These are phyloP conservation scores for Erebia epiphron DNA, from an alignment of 2,888 invertebrate species.

Conservation along the genomic window DNA sequence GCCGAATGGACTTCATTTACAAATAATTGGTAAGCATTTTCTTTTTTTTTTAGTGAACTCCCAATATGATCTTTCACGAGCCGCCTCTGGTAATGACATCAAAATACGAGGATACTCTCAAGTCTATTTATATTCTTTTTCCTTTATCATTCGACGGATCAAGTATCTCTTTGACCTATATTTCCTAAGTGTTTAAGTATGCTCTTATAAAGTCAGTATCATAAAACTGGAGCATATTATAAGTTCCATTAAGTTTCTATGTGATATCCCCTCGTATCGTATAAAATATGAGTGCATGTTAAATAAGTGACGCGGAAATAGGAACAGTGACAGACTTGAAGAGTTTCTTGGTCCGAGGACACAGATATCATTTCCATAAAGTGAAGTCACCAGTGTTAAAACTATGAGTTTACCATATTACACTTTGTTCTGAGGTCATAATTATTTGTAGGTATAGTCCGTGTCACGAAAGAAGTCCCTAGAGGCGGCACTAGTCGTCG, in stretches of 20 bases:
- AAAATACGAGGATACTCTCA: conserved; percentile 2
- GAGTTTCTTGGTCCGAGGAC: too few species aligned
- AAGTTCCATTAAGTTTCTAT: neutral
- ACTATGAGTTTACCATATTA: too few species aligned
- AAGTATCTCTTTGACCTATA: neutral
- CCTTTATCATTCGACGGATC: conserved; percentile 1
- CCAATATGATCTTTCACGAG: too few species aligned
- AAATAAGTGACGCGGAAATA: neutral
- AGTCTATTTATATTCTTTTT: conserved; percentile 15
- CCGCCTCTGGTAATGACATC: too few species aligned
- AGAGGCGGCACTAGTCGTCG: too few species aligned
- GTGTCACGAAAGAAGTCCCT: too few species aligned
- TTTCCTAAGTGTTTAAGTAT: neutral
- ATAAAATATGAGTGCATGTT: neutral
- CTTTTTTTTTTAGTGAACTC: too few species aligned
- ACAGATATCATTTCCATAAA: neutral
- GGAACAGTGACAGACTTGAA: neutral
- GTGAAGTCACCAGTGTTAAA: neutral
- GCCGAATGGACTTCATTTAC: too few species aligned
- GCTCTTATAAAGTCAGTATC: neutral
- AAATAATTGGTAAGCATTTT: too few species aligned
- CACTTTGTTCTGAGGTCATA: neutral
- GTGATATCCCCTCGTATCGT: neutral
- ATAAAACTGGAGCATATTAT: conserved; percentile 1
- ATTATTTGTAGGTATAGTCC: too few species aligned